Base-by-base conservation (phyloP, 2,797 vertebrate genomes). In the Peromyscus attwateri region DNA sequence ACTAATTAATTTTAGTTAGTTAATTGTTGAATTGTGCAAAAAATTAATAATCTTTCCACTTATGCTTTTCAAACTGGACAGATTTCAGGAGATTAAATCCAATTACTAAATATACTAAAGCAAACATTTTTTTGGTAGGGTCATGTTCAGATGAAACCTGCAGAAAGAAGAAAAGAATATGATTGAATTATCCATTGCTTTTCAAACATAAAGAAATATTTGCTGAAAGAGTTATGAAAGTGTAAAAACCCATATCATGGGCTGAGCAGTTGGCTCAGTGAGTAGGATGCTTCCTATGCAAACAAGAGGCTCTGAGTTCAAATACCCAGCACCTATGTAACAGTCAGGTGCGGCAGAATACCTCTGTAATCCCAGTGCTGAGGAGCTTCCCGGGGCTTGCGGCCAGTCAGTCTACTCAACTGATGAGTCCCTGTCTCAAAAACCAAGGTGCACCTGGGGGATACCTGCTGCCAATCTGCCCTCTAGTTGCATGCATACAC, bases 1-100 rank as follows among this genome's bases (percentile, higher is more conserved):
- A 73, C 40, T 92, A n/a, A 92, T 93, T 96, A 76, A 87, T 95
- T 87, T 80, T 93, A 89, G 62, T 96, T 87, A 94, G 49, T 34
- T 82, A 93, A 90, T 55, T 92, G 77, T 9, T 82, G 37, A 83
- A 91, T 80, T 93, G 73, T 37, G 21, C 29, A 76, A 93, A 92
- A 73, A 82, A 52, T 19, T n/a, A 91, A 23, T 60, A 55, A 77
- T 73, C 49, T 88, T 66, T 93, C 43, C 60, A n/a, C 6, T 40
- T 81, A 62, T 37, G 14, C n/a, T 37, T 91, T 97, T 92, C 52
- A 94, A 94, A 80, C 55, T 66, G 52, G 73, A 55, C 43, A 80
- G 6, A 92, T 80, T 92, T 79, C 76, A 79, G 68, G 62, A 95
- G n/a, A 92, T 92, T 85, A 94, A 96, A 82, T 13, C 6, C 55